Percentiles rank a stretch among this genome's conserved stretches.
These are phyloP conservation scores for Protomyctophum bolini DNA, from an alignment of 2,113 vertebrate genomes.

Conservation along the genomic window DNA sequence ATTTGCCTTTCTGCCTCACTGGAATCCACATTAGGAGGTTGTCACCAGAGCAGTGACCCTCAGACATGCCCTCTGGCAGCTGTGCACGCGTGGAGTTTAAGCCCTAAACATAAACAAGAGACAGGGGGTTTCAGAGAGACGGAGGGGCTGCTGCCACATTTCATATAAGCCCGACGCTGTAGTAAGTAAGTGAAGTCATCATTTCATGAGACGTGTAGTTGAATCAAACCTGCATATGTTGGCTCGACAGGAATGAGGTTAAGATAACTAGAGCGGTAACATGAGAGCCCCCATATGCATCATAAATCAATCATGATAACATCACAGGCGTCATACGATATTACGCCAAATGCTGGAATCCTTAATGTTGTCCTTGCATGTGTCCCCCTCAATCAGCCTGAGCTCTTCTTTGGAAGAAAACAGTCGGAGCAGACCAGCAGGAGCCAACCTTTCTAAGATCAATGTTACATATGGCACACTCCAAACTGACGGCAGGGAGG, in stretches of 20 bases:
- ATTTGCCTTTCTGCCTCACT: slow-evolving; percentile 66
- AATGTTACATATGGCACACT: slow-evolving; percentile 68
- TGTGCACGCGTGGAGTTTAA: slow-evolving; percentile 51
- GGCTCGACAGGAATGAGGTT: slow-evolving; percentile 23
- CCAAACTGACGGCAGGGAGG: slow-evolving; percentile 51
- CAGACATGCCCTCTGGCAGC: slow-evolving; percentile 60
- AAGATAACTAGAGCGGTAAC: slow-evolving; percentile 37
- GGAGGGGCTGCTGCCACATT: slow-evolving; percentile 26
- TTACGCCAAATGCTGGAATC: slow-evolving; percentile 44
- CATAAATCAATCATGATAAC: slow-evolving; percentile 61
- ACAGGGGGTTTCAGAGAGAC: slow-evolving; percentile 38
- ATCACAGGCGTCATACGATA: slow-evolving; percentile 44
- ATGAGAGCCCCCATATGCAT: slow-evolving; percentile 43
- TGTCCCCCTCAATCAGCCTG: slow-evolving; percentile 62
- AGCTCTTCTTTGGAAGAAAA: slow-evolving; percentile 29
- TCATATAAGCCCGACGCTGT: slow-evolving; percentile 14
- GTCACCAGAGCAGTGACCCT: slow-evolving; percentile 48
- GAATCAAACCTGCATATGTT: slow-evolving; percentile 24
- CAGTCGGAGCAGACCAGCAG: slow-evolving; percentile 55
- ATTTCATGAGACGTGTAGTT: slow-evolving; percentile 29
- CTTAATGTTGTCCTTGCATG: slow-evolving; percentile 65
- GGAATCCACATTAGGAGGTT: slow-evolving; percentile 75
- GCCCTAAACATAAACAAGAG: slow-evolving; percentile 61
- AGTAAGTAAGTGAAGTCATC: slow-evolving; percentile 30
- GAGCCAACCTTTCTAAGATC: slow-evolving; percentile 63